These are phyloP conservation scores for Brachyhypopomus gauderio DNA, from an alignment of 2,113 vertebrate genomes.

Conservation along the genomic window DNA sequence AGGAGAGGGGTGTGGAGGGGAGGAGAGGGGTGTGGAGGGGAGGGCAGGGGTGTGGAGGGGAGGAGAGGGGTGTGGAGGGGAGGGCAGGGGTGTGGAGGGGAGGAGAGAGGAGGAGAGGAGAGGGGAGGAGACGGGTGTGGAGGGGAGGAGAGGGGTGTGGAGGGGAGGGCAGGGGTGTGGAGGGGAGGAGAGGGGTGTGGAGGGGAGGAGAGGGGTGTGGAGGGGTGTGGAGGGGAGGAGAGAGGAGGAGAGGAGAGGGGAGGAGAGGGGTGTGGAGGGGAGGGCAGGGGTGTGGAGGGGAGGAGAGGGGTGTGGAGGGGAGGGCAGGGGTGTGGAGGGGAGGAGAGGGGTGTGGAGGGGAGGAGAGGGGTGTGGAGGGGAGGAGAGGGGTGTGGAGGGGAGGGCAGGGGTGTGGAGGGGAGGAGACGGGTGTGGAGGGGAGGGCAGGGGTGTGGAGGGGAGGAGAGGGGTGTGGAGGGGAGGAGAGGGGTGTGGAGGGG, in stretches of 20 bases:
- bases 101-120: conserved; percentile 18
- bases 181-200: no score
- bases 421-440: conserved; percentile 61
- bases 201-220: conserved; percentile 55
- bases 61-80: conserved; percentile 61
- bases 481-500: no score
- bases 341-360: conserved; percentile 61
- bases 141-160: no score
- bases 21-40: conserved; percentile 61
- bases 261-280: conserved; percentile 61
- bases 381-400: conserved; percentile 61
- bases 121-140: conserved; percentile 59
- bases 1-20: conserved; percentile 59
- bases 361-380: no score
- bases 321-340: no score
- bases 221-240: no score
- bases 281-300: no score
- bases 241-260: conserved; percentile 58
- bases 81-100: no score
- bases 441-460: no score
- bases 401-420: no score
- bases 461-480: no score
- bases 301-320: conserved; percentile 61
- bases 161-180: conserved; percentile 54
- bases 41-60: no score